phyloP scores from a whole-genome alignment of 2,888 invertebrate genomes.

The Nebria brevicollis region DNA sequence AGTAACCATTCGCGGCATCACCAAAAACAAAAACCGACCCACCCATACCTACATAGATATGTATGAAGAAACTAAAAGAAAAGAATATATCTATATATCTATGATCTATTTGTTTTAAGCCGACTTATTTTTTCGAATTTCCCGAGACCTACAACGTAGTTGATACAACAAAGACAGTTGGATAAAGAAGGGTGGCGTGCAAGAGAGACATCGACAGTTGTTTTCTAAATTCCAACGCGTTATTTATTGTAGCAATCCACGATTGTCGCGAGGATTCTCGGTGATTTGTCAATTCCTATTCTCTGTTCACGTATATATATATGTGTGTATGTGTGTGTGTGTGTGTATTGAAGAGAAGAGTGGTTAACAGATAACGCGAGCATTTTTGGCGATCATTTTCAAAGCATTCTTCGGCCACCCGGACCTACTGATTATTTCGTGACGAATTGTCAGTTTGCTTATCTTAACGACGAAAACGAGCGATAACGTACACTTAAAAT shows the following conservation, averaged over 20 bases:
- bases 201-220: conserved; percentile 5
- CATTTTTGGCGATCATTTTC: not conserved
- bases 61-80: conserved; percentile 27
- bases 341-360: not conserved
- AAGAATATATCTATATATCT: conserved; percentile 44
- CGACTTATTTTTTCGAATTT: conserved; percentile 54
- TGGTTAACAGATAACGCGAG: not conserved
- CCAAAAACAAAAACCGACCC: not conserved
- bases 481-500: conserved; percentile 1
- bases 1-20: conserved; percentile 11
- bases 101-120: conserved; percentile 46
- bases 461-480: not conserved
- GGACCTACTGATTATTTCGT: not conserved
- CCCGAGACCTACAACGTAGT: conserved; percentile 58
- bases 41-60: not conserved
- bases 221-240: conserved; percentile 26
- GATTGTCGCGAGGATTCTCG: not conserved
- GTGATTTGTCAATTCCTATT: conserved; percentile 17
- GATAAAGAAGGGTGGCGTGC: not conserved
- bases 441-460: not conserved
- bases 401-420: not conserved
- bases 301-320: not conserved
- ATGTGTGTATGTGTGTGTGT: not conserved
- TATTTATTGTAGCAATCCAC: conserved; percentile 19
- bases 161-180: conserved; percentile 20